These are phyloP conservation scores for Acleris laterana DNA, from an alignment of 2,888 invertebrate genomes.

Conservation along the genomic window DNA sequence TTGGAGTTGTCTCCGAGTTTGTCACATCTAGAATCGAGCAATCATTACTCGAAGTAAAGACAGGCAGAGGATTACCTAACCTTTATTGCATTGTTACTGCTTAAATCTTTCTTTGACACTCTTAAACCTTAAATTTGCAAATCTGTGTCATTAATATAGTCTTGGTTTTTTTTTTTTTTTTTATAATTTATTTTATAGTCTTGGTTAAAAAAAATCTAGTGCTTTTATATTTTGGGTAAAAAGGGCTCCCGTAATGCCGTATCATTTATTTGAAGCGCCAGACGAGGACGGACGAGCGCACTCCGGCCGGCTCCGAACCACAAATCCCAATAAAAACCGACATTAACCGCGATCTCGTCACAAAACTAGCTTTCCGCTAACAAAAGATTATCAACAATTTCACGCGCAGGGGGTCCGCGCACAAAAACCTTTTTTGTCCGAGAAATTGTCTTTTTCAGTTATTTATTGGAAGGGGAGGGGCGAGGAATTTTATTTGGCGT, in stretches of 20 bases:
- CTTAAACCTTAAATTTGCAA: too few species aligned
- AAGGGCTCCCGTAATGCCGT: conserved; percentile 4
- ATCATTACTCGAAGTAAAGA: too few species aligned
- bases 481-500: conserved; percentile 77
- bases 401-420: conserved; percentile 55
- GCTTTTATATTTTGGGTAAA: background rate
- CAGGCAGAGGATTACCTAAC: too few species aligned
- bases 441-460: conserved; percentile 44
- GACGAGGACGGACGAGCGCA: conserved; percentile 34
- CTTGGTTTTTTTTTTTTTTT: too few species aligned
- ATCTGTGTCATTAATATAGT: too few species aligned
- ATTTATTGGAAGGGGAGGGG: conserved; percentile 66
- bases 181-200: too few species aligned
- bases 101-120: too few species aligned
- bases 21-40: too few species aligned
- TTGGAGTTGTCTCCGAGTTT: too few species aligned
- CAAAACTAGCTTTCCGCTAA: conserved; percentile 43
- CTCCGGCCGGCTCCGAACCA: conserved; percentile 38
- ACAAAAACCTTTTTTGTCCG: conserved; percentile 38
- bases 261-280: conserved; percentile 23
- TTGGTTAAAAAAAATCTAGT: too few species aligned
- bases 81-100: too few species aligned
- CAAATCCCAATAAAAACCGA: conserved; percentile 55
- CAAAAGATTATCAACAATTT: conserved; percentile 55
- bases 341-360: conserved; percentile 55